A percentile compares a stretch with the other conserved stretches of the same genome.
These are phyloP conservation scores for Orientallactaga sibirica DNA, from an alignment of 2,797 vertebrate species.

Conservation along the genomic window DNA sequence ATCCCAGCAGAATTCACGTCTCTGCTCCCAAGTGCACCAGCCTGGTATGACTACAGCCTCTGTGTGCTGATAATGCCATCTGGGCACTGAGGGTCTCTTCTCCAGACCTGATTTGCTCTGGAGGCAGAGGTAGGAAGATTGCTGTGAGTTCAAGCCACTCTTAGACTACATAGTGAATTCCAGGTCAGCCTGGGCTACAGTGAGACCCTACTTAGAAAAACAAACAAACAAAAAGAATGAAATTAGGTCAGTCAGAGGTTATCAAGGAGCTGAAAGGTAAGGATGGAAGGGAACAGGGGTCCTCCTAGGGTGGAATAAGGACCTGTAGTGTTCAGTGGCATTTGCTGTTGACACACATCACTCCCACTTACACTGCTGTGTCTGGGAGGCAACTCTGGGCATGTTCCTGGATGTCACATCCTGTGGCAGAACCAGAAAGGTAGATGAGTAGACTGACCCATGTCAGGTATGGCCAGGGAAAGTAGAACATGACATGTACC, in stretches of 20 bases:
- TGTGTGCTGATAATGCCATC: not conserved
- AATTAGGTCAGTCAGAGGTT: conserved; percentile 31
- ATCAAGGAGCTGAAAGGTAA: not conserved
- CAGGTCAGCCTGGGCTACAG: no score
- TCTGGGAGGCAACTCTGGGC: conserved; percentile 92
- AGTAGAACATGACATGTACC: conserved; percentile 80
- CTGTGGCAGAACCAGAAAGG: conserved; percentile 76
- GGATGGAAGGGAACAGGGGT: conserved; percentile 86
- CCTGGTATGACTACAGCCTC: not conserved
- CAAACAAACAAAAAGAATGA: not conserved
- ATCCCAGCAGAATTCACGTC: not conserved
- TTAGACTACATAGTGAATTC: no score
- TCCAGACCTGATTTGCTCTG: not conserved
- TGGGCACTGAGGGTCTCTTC: not conserved
- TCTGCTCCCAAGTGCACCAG: not conserved
- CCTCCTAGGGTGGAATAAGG: conserved; percentile 90
- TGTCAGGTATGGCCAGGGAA: not conserved
- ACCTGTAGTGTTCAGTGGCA: conserved; percentile 89
- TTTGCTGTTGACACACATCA: conserved; percentile 90
- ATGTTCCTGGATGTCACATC: conserved; percentile 91
- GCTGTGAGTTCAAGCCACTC: no score
- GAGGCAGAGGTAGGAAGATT: no score
- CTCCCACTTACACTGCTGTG: conserved; percentile 91
- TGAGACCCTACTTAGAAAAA: no score
- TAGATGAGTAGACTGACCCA: not conserved